Conservation (phyloP, 2,113 vertebrate genomes). For the Sceloporus undulatus region DNA sequence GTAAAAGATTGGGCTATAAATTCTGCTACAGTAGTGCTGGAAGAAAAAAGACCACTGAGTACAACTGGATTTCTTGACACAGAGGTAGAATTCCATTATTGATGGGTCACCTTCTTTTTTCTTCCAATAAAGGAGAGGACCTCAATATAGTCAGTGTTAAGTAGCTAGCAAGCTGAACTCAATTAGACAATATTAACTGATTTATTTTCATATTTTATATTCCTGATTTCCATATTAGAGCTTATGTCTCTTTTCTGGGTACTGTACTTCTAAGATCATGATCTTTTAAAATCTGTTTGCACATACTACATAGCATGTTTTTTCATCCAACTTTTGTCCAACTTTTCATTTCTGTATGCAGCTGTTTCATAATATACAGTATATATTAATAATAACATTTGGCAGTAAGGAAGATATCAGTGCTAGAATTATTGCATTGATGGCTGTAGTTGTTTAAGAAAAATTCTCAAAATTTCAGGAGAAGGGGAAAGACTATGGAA, state of each 20-base stretch:
- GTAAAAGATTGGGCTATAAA: conserved; percentile 83
- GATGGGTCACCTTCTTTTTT: conserved; percentile 63
- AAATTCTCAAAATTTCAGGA: neutral
- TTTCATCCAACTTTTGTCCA: neutral
- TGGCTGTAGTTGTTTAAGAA: neutral
- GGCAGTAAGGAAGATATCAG: neutral
- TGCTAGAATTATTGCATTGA: neutral
- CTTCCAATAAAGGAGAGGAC: conserved; percentile 63
- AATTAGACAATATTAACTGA: conserved; percentile 38
- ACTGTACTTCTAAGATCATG: neutral
- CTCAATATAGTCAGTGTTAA: conserved; percentile 70
- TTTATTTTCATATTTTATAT: conserved; percentile 48
- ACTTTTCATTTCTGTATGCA: neutral
- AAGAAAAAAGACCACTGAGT: conserved; percentile 83
- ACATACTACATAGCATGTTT: conserved; percentile 49
- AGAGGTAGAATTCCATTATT: conserved; percentile 84
- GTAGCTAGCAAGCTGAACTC: conserved; percentile 49
- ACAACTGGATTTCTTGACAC: conserved; percentile 82
- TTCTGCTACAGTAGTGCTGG: conserved; percentile 80
- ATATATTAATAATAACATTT: too few relatives aligned
- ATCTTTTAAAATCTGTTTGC: conserved; percentile 26
- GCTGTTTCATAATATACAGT: neutral
- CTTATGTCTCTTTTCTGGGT: conserved; percentile 32
- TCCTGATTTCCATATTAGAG: conserved; percentile 34
- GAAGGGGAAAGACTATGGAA: neutral